phyloP scores from a whole-genome alignment of 2,113 vertebrate species.

The Aramus guarauna region DNA sequence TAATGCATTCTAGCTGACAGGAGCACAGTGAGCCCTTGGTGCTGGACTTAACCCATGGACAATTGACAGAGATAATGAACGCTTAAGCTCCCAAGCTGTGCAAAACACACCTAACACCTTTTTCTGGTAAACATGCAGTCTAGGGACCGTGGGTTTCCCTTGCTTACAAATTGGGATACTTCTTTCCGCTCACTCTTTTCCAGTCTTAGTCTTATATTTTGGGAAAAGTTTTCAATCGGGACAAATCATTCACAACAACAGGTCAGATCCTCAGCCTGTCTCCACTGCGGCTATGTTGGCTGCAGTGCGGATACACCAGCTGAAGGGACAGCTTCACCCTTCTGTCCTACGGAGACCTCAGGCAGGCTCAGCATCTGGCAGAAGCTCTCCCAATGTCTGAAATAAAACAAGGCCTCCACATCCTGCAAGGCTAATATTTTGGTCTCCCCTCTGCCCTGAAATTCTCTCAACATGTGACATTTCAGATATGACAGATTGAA shows the following conservation, averaged over 20 bases:
- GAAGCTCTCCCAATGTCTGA: not conserved
- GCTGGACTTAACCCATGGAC: not conserved
- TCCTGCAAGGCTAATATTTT: not conserved
- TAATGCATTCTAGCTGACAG: not conserved
- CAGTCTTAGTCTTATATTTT: not conserved
- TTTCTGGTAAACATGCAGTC: not conserved
- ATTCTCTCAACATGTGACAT: not conserved
- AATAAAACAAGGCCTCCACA: not conserved
- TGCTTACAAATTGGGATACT: not conserved
- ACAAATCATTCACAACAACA: rapidly evolving
- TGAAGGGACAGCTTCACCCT: not conserved
- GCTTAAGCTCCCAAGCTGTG: not conserved
- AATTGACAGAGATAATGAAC: not conserved
- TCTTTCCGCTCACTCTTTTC: not conserved
- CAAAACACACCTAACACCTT: not conserved
- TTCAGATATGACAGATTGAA: not conserved
- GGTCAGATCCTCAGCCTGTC: not conserved
- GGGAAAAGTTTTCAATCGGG: not conserved
- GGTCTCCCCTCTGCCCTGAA: not conserved
- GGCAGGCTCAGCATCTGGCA: not conserved
- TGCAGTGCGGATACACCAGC: not conserved
- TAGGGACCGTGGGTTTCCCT: not conserved
- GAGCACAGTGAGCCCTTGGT: not conserved
- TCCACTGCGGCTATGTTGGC: not conserved
- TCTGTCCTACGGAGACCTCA: not conserved